Conservation (phyloP, 2,797 vertebrate species). For the Leptatherina wallacei region DNA sequence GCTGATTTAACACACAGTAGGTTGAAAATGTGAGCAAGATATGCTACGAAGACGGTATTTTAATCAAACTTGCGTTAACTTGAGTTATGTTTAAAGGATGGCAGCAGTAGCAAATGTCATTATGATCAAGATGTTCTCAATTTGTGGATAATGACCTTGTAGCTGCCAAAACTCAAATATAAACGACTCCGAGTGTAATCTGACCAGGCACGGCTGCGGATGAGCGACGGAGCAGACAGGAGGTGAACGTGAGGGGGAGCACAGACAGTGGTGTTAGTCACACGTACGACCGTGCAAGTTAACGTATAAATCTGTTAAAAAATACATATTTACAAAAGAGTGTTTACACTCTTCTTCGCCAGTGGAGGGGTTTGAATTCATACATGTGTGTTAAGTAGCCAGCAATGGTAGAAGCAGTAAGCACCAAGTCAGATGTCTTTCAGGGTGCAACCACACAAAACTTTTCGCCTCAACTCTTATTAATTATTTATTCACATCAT, state of each 20-base stretch:
- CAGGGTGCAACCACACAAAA: neutral
- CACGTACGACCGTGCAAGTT: conserved; percentile 20
- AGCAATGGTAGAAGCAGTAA: conserved; percentile 24
- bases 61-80: no score
- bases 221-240: neutral
- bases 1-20: neutral
- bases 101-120: neutral
- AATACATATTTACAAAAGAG: conserved; percentile 66
- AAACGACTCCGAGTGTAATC: neutral
- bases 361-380: conserved; percentile 29
- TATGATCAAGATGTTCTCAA: neutral
- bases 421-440: neutral
- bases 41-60: no score
- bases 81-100: neutral
- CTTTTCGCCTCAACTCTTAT: neutral
- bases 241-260: neutral
- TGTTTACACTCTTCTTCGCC: conserved; percentile 40
- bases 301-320: conserved; percentile 61
- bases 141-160: neutral
- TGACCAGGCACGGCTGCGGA: conserved; percentile 8
- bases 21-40: neutral
- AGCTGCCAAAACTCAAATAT: neutral
- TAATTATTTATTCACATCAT: neutral
- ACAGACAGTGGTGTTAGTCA: neutral
- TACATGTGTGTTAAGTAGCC: conserved; percentile 45